phyloP scores from a whole-genome alignment of 2,888 invertebrate genomes.

The Xanthia togata region DNA sequence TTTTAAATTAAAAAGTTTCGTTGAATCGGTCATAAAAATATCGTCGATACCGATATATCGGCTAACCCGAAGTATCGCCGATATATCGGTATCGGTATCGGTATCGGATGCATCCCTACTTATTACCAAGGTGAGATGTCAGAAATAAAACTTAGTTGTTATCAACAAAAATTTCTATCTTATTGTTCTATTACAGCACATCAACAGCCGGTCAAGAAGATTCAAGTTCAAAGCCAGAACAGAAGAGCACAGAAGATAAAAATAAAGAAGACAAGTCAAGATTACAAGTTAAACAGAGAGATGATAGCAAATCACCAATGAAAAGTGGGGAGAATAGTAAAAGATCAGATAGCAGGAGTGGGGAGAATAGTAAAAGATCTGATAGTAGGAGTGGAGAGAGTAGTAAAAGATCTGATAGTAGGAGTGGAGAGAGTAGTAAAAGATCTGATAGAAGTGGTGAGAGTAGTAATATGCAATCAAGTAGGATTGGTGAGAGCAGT shows the following conservation, averaged over 20 bases:
- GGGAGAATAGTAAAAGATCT: neutral
- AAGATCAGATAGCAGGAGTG: neutral
- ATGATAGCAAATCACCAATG: conserved; percentile 11
- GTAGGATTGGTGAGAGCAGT: neutral
- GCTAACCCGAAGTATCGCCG: too few species aligned
- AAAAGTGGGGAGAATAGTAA: neutral
- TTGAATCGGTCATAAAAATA: too few species aligned
- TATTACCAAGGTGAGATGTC: too few species aligned
- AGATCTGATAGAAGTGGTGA: neutral
- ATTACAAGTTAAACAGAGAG: conserved; percentile 1
- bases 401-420: neutral
- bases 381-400: conserved; percentile 1
- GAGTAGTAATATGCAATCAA: neutral
- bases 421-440: too few species aligned
- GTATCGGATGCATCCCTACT: too few species aligned
- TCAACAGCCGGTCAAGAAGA: conserved; percentile 17
- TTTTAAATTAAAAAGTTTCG: too few species aligned
- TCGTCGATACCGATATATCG: too few species aligned
- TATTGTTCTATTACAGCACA: conserved; percentile 8
- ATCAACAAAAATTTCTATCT: too few species aligned
- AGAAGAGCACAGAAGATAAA: conserved; percentile 22
- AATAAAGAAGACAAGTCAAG: conserved; percentile 22
- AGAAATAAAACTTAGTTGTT: too few species aligned
- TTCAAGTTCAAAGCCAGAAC: neutral
- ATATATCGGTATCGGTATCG: too few species aligned